Conservation (phyloP, 1,140 invertebrate genomes). For the Schlechtendalia chinensis region DNA sequence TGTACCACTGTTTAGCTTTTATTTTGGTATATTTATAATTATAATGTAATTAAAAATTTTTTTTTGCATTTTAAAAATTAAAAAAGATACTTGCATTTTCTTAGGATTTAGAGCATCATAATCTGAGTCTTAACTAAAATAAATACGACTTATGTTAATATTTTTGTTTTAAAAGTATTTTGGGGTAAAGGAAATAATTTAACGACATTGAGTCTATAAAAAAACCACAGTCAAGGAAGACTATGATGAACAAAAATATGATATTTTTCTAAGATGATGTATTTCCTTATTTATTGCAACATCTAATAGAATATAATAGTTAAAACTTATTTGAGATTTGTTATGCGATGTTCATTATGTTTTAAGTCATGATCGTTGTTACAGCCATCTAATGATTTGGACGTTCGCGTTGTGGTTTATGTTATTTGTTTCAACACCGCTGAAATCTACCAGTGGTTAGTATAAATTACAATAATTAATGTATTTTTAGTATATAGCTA, state of each 20-base stretch:
- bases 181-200: background rate
- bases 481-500: background rate
- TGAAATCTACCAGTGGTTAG: background rate
- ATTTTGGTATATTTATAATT: no score
- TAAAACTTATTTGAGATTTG: background rate
- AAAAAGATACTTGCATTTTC: no score
- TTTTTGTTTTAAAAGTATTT: background rate
- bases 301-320: background rate
- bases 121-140: no score
- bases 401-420: conserved; percentile 24
- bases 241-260: background rate
- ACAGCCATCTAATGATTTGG: conserved; percentile 40
- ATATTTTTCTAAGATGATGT: background rate
- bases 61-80: no score
- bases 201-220: background rate
- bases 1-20: no score
- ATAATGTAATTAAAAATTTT: no score
- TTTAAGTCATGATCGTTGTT: conserved; percentile 26
- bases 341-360: conserved; percentile 13
- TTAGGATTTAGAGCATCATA: no score
- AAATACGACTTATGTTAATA: no score
- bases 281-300: conserved; percentile 10
- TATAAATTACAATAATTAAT: conserved; percentile 4
- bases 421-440: background rate
- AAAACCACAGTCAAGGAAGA: background rate